Evolutionary conservation across 2,797 vertebrate species (phyloP), one percentile per base, ranked within the genome.

Genomic region (Sebastolobus alascanus): DNA sequence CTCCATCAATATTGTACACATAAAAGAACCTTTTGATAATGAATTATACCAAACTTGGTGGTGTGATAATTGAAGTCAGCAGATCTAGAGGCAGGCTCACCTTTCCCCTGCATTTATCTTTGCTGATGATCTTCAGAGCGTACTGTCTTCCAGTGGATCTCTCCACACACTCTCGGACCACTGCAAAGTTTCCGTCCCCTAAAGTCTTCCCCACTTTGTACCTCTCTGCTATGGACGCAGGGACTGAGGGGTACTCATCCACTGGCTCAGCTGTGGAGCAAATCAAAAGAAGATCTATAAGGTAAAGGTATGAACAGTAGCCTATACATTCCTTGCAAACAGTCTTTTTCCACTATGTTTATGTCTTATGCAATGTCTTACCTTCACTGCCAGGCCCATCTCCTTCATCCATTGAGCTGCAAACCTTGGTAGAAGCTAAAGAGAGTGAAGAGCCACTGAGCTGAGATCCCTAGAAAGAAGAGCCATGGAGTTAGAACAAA

Each of bases 111-210:
- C 98, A 99, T 95, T 98, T 99, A 86, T 97, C 96, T 95, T 99
- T 99, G 94, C 97, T 99, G 87, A 99, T 99, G 92, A 99, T 98
- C 96, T 99, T 99, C 93, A 99, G 95, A 20, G 98, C 98, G 16
- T 97, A 99, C 90, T 99, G 98, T 92, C 98, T 96, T 78, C 96
- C 98, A 40, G 97, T 99, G 69, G 97, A 97, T 96, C 97, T 97
- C 96, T 99, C 98, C 91, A 99, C 96, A 93, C 98, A 99, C 89
- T 99, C 98, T 79, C 98, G 96, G 72, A 99, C 98, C 90, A 99
- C 97, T 20, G 98, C 98, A 84, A 99, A 99, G 95, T 99, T 99
- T 63, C 98, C 98, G 0, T 99, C 97, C 60, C 98, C 98, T 92
- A 99, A 96, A 91, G 96, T 98, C 78, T 97, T 95, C 72, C 98